phyloP scores from a whole-genome alignment of 2,888 invertebrate genomes.

The Tenthredo livida region DNA sequence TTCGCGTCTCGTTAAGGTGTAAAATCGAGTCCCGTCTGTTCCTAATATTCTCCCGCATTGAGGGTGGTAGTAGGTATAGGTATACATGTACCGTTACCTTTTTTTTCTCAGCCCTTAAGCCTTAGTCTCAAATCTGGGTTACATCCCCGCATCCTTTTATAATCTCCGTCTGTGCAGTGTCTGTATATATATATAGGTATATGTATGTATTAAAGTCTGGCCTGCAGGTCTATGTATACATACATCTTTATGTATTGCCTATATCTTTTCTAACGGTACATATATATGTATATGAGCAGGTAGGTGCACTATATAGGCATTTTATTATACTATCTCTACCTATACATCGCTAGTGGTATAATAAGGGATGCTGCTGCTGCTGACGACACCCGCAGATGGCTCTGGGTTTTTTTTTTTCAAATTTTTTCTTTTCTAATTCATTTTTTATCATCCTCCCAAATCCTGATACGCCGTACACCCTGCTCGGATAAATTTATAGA shows the following conservation, averaged over 20 bases:
- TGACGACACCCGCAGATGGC: conserved; percentile 30
- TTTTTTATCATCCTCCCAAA: background rate
- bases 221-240: no score
- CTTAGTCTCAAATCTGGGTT: conserved; percentile 64
- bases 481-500: background rate
- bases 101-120: background rate
- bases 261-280: conserved; percentile 1
- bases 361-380: conserved; percentile 1
- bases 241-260: background rate
- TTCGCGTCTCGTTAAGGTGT: conserved; percentile 60
- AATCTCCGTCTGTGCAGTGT: background rate
- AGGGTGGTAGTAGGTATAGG: conserved; percentile 38
- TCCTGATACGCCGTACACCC: background rate
- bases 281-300: background rate
- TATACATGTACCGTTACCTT: conserved; percentile 35
- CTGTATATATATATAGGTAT: background rate
- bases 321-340: background rate
- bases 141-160: background rate
- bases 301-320: background rate
- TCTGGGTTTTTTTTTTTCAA: background rate
- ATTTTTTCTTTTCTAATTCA: background rate
- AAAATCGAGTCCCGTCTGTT: conserved; percentile 56
- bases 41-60: background rate
- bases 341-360: background rate
- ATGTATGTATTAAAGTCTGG: background rate